Evolutionary conservation across 1,140 invertebrate genomes (phyloP).

Genomic region (Ectropis grisescens): DNA sequence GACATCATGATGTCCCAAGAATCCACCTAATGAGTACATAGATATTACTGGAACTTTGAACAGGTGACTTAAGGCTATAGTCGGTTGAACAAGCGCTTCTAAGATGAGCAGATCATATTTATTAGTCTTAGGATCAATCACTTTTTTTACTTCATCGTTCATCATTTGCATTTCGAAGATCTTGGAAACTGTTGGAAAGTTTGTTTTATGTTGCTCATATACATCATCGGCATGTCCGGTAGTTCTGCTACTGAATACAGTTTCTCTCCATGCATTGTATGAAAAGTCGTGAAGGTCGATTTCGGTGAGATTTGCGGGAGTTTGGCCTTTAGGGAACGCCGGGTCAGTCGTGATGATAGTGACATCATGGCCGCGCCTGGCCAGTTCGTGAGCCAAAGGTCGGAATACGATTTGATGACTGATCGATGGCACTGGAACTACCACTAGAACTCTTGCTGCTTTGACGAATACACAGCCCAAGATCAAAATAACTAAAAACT

Average conservation of each 20-base stretch:
- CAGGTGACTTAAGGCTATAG: constrained; percentile 18
- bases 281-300: constrained; percentile 28
- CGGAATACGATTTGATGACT: constrained; percentile 26
- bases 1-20: constrained; percentile 9
- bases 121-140: constrained; percentile 10
- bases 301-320: constrained; percentile 24
- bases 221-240: constrained; percentile 6
- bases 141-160: constrained; percentile 11
- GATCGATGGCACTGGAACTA: constrained; percentile 25
- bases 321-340: constrained; percentile 7
- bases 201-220: neutral
- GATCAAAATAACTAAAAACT: too few species aligned
- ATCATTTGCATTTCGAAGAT: constrained; percentile 17
- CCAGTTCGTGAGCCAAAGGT: constrained; percentile 19
- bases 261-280: constrained; percentile 7
- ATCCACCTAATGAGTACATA: constrained; percentile 24
- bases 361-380: constrained; percentile 27
- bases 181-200: neutral
- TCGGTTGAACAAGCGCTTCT: constrained; percentile 17
- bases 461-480: constrained; percentile 2
- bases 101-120: constrained; percentile 27
- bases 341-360: constrained; percentile 39
- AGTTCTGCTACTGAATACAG: neutral
- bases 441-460: constrained; percentile 23
- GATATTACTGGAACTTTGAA: constrained; percentile 30